phyloP scores from a whole-genome alignment of 2,888 invertebrate genomes.

The Charanyca ferruginea region DNA sequence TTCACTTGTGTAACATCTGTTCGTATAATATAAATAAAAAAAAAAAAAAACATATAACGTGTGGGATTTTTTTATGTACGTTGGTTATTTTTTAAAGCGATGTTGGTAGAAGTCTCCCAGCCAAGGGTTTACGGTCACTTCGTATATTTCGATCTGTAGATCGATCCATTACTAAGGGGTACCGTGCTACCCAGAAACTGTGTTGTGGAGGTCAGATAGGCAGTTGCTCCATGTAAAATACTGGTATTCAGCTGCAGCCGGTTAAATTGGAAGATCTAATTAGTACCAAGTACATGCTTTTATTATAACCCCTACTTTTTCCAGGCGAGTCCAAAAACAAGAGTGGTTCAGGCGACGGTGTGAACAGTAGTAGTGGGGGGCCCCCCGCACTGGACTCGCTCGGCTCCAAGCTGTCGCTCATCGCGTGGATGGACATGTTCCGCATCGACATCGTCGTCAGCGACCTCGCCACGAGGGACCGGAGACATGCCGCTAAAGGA shows the following conservation, averaged over 20 bases:
- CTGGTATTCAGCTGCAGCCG: too few relatives aligned
- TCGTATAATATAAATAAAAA: too few relatives aligned
- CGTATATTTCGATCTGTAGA: too few relatives aligned
- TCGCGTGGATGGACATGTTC: constrained; percentile 96
- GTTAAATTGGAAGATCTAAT: too few relatives aligned
- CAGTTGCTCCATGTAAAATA: too few relatives aligned
- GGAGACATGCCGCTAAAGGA: constrained; percentile 71
- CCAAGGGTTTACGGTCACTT: too few relatives aligned
- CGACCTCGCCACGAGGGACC: constrained; percentile 92
- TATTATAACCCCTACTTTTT: background rate
- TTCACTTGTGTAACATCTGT: too few relatives aligned
- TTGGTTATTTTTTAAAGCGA: background rate
- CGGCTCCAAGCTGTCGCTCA: constrained; percentile 96
- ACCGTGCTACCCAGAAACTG: too few relatives aligned
- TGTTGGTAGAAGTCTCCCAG: background rate
- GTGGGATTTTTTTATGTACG: background rate
- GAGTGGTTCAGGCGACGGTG: constrained; percentile 56
- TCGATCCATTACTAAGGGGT: too few relatives aligned
- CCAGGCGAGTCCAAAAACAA: constrained; percentile 73
- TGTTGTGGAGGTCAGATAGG: too few relatives aligned
- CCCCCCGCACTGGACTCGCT: constrained; percentile 93
- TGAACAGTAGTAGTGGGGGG: constrained; percentile 49
- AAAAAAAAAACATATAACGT: too few relatives aligned
- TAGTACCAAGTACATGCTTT: background rate
- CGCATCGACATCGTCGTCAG: constrained; percentile 98